Percentiles rank a stretch among this genome's conserved stretches.
phyloP scores from a whole-genome alignment of 2,888 invertebrate genomes.

The Epinotia bilunana region DNA sequence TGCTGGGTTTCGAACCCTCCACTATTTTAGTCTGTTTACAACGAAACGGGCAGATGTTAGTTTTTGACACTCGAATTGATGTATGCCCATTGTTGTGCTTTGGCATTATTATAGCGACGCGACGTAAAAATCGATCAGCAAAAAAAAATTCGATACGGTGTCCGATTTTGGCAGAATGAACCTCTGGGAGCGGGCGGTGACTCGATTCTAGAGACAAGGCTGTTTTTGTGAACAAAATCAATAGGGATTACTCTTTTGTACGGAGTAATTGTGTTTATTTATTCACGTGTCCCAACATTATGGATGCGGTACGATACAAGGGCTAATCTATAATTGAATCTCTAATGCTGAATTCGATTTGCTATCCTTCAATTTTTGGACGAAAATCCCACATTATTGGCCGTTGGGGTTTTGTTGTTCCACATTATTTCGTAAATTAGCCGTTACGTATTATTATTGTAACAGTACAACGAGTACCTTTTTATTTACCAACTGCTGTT shows the following conservation, averaged over 20 bases:
- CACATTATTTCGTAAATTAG: slow-evolving; percentile 44
- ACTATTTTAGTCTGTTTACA: slow-evolving; percentile 77
- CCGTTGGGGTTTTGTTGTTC: slow-evolving; percentile 50
- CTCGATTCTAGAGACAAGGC: slow-evolving; percentile 65
- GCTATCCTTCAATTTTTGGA: slow-evolving; percentile 73
- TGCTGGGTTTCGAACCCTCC: slow-evolving; percentile 68
- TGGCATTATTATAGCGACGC: slow-evolving; percentile 70
- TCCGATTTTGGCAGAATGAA: slow-evolving; percentile 72
- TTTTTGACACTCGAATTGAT: slow-evolving; percentile 84
- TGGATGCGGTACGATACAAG: slow-evolving; percentile 77
- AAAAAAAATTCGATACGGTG: slow-evolving; percentile 71
- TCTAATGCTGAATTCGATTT: slow-evolving; percentile 68
- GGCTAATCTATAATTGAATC: slow-evolving; percentile 84
- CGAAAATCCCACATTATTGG: slow-evolving; percentile 57
- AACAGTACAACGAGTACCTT: not conserved
- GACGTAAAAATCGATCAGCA: slow-evolving; percentile 69
- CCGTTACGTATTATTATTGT: slow-evolving; percentile 23
- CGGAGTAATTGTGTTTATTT: slow-evolving; percentile 82
- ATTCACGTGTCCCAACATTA: slow-evolving; percentile 81
- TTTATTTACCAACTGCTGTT: slow-evolving; percentile 1
- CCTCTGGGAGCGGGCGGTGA: slow-evolving; percentile 64
- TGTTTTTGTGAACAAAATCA: slow-evolving; percentile 73
- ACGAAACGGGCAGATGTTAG: slow-evolving; percentile 83
- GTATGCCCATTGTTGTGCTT: slow-evolving; percentile 77
- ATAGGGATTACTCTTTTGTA: slow-evolving; percentile 80